Percentiles rank a stretch among this genome's conserved stretches.
Conservation (phyloP, 2,797 vertebrate genomes). For the Masticophis lateralis region DNA sequence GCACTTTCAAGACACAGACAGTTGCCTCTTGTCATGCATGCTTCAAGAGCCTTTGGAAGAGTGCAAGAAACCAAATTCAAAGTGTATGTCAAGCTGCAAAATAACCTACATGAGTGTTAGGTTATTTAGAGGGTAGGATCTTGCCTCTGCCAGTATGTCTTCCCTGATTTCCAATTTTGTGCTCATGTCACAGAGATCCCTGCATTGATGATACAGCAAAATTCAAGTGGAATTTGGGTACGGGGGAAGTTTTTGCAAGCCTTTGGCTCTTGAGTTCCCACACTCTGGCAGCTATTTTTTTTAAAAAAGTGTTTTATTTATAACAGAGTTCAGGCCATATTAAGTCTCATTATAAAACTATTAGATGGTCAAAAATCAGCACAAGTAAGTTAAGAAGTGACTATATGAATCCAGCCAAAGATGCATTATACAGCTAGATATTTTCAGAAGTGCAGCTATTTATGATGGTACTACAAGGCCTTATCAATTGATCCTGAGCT, state of each 20-base stretch:
- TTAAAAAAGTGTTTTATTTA: not conserved
- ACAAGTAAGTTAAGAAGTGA: not conserved
- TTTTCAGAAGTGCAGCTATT: conserved; percentile 10
- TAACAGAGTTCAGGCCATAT: not conserved
- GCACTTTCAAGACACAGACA: conserved; percentile 34
- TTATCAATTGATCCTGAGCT: not conserved
- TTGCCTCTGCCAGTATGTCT: not conserved
- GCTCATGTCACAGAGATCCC: not conserved
- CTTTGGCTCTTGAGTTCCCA: not conserved
- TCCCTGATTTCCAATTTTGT: not conserved
- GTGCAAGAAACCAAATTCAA: conserved; percentile 28
- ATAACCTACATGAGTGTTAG: not conserved
- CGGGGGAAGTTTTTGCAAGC: not conserved
- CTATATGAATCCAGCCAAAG: conserved; percentile 8
- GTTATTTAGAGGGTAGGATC: not conserved
- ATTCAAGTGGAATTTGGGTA: not conserved
- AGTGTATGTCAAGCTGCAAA: conserved; percentile 42
- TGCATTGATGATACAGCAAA: no score
- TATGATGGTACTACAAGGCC: not conserved
- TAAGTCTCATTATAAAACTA: not conserved
- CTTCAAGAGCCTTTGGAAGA: conserved; percentile 15
- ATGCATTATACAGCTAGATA: not conserved
- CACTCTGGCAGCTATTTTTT: not conserved
- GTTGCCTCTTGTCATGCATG: conserved; percentile 27
- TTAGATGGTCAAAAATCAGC: not conserved